Conservation (phyloP, 2,888 invertebrate genomes). For the Cepaea hortensis region DNA sequence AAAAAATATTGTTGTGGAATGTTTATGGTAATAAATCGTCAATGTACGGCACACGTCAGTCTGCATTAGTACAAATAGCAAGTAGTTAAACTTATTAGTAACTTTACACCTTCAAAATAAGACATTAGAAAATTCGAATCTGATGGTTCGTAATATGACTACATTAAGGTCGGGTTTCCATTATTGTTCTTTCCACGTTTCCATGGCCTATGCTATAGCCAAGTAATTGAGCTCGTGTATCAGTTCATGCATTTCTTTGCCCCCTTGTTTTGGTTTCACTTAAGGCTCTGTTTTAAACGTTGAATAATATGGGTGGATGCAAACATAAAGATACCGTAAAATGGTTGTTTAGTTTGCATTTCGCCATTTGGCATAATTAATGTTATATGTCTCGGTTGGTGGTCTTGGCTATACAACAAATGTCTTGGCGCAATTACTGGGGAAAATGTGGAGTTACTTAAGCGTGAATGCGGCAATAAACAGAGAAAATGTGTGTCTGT, state of each 20-base stretch:
- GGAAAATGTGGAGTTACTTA: no score
- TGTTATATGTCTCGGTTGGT: no score
- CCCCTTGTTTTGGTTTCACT: background rate
- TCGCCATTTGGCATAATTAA: no score
- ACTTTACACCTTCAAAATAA: background rate
- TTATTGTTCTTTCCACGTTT: background rate
- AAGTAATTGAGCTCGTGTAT: background rate
- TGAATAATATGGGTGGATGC: no score
- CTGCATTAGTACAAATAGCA: background rate
- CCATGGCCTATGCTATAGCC: background rate
- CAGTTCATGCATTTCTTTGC: background rate
- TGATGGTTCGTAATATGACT: background rate
- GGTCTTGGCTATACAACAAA: no score
- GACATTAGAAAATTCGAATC: background rate
- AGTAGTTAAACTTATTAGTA: slow-evolving; percentile 6
- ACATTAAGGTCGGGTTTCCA: background rate
- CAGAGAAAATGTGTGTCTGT: no score
- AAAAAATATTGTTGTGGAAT: background rate
- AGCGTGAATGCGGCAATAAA: no score
- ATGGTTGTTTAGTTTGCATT: no score
- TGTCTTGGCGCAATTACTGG: no score
- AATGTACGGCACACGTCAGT: background rate
- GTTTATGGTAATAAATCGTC: slow-evolving; percentile 10
- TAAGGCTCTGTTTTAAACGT: background rate
- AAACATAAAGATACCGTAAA: no score